A percentile compares a stretch with the other conserved stretches of the same genome.
Evolutionary conservation across 1,140 invertebrate species (phyloP).

Genomic region (Yoshiicerus persimilis): DNA sequence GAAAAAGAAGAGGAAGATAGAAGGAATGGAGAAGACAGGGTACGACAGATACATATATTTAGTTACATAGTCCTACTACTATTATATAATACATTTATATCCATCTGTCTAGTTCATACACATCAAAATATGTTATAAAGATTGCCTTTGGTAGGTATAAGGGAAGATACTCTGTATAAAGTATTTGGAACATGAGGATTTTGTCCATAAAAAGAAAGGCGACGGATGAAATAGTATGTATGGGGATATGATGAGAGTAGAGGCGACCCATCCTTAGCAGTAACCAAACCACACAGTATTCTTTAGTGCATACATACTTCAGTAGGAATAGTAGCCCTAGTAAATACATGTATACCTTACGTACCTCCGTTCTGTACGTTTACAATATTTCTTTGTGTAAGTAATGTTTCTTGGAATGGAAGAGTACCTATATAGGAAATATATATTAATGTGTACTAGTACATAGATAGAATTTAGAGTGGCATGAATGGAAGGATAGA

Average conservation of each 20-base stretch:
- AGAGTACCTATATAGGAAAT: not conserved
- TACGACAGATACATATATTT: not conserved
- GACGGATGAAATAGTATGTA: not conserved
- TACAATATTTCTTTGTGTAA: not conserved
- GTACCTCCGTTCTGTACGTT: not conserved
- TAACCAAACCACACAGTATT: not conserved
- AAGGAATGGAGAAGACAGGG: not conserved
- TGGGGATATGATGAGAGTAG: not conserved
- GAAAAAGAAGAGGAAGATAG: not conserved
- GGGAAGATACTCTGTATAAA: too few species aligned
- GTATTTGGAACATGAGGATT: not conserved
- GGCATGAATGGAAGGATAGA: not conserved
- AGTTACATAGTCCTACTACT: not conserved
- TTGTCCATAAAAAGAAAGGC: constrained; percentile 5
- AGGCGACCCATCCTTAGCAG: not conserved
- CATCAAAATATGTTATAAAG: not conserved
- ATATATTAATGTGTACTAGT: not conserved
- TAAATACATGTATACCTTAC: too few species aligned
- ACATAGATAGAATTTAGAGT: not conserved
- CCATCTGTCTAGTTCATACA: not conserved
- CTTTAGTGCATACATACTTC: not conserved
- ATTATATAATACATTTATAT: not conserved
- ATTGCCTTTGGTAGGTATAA: not conserved
- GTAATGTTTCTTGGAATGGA: not conserved
- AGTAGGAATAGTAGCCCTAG: not conserved